Base-by-base conservation (phyloP, 2,113 vertebrate genomes). In the Thalassarche chlororhynchos region DNA sequence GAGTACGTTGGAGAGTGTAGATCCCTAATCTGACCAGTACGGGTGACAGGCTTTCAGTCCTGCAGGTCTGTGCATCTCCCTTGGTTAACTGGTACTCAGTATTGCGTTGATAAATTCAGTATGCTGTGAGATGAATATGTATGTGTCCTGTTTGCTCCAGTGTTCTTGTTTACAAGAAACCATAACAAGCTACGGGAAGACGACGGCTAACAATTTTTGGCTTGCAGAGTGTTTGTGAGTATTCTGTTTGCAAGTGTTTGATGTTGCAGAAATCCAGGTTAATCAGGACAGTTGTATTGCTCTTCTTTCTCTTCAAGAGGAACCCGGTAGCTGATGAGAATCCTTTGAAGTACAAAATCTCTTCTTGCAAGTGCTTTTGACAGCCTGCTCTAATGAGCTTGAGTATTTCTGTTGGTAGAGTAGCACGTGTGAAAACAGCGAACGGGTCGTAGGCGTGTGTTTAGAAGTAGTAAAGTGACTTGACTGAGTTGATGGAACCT, bases 21-120 rank as follows among this genome's bases (percentile, higher is more conserved):
- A 40, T 81, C 52, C 44, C n/a, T 84, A n/a, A 76, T 89, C 60
- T 89, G 91, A 28, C 47, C 87, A 31, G 42, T 42, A 32, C 32
- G 75, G 86, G 80, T 91, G 89, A 60, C 57, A 68, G 84, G 26
- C 82, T 71, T 84, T 64, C 69, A 76, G 61, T 90, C 65, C 74
- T 36, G 31, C 49, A 29, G 68, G 17, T 68, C 82, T 80, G 25
- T 84, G 64, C 26, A 5, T 81, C 64, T 91, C 42, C 51, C 52
- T 46, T 54, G 12, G 26, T 79, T 93, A 47, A 55, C 11, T 85
- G 72, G 61, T 90, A 10, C 24, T 68, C 42, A 51, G 17, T 19
- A 20, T 62, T 68, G 20, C 4, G 2, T 8, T 52, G 49, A 64
- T 84, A 42, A 89, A 74, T n/a, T 38, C 2, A 2, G 14, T 36